These are phyloP conservation scores for Steinernema feltiae DNA, from an alignment of 1,140 invertebrate genomes.

Conservation along the genomic window DNA sequence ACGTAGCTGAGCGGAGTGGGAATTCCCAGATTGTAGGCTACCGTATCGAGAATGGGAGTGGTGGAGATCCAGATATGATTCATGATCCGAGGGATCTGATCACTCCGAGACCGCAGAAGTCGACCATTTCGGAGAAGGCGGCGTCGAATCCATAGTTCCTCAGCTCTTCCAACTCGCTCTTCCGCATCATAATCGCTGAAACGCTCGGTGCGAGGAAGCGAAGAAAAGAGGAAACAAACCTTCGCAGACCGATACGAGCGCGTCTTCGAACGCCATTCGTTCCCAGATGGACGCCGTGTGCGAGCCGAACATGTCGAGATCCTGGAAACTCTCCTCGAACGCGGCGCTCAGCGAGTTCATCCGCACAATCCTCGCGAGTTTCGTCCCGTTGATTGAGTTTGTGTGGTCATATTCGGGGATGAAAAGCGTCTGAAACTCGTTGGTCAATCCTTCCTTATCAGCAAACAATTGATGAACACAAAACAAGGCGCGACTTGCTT, in stretches of 20 bases:
- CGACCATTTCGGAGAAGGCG: conserved; percentile 38
- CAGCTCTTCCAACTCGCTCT: conserved; percentile 25
- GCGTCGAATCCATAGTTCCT: conserved; percentile 30
- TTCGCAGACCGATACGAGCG: conserved; percentile 20
- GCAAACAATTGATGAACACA: no score
- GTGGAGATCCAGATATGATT: conserved; percentile 39
- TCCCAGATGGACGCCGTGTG: conserved; percentile 21
- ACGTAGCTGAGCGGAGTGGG: conserved; percentile 33
- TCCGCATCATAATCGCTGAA: conserved; percentile 22
- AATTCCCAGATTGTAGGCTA: conserved; percentile 37
- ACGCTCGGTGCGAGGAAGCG: neutral
- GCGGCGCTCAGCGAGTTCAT: conserved; percentile 23
- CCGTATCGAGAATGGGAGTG: conserved; percentile 34
- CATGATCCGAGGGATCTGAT: conserved; percentile 34
- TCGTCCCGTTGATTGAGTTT: conserved; percentile 25
- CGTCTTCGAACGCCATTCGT: conserved; percentile 22
- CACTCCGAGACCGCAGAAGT: conserved; percentile 35
- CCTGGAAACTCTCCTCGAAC: conserved; percentile 15
- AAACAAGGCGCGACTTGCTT: no score
- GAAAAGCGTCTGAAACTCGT: conserved; percentile 26
- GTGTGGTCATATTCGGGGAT: conserved; percentile 27
- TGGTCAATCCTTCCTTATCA: no score
- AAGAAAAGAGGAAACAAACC: neutral
- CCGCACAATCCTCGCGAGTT: conserved; percentile 21
- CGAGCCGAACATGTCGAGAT: conserved; percentile 6